Evolutionary conservation across 2,113 vertebrate species (phyloP), one percentile per base, ranked within the genome.

Genomic region (Trinectes maculatus): DNA sequence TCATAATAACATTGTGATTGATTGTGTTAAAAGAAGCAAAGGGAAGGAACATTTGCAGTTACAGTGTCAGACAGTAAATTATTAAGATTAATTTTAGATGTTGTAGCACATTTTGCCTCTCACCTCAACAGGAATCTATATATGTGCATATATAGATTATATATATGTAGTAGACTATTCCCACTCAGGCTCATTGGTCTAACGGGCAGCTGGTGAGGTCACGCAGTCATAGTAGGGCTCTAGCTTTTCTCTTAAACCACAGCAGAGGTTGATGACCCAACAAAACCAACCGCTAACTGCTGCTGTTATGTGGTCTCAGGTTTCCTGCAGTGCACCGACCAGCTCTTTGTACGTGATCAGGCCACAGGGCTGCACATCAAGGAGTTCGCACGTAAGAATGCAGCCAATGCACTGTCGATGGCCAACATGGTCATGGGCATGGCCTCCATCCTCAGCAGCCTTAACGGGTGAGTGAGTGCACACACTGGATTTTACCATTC

Each of bases 341-440:
- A 94, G 88, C 86, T 94, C 57, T 88, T 93, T 79, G 80, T 93
- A 62, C 91, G 74, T 0, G 88, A 93, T 60, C 57, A 48, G 10
- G 44, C 77, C 2, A 85, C 85, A 0, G 56, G 70, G 36, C 66
- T 72, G 26, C 89, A 82, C 68, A 81, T 90, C 12, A 92, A 91
- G 81, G 95, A 96, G 71, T 94, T 96, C 88, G 89, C 92, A 7
- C 92, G 95, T 37, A 95, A 91, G 82, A 96, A 98, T 71, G 91
- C 92, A 0, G 94, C 93, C 33, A 98, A 94, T 11, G 91, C 92
- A 31, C 86, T 98, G 57, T 97, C 96, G 0, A 43, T 98, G 66
- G 89, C 92, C 74, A 98, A 98, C 87, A 91, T 97, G 78, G 72
- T 96, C 57, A 92, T 94, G 66, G 97, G 96, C 39, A 93, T 98